Conservation (phyloP, 2,113 vertebrate genomes). For the Pteropus alecto region DNA sequence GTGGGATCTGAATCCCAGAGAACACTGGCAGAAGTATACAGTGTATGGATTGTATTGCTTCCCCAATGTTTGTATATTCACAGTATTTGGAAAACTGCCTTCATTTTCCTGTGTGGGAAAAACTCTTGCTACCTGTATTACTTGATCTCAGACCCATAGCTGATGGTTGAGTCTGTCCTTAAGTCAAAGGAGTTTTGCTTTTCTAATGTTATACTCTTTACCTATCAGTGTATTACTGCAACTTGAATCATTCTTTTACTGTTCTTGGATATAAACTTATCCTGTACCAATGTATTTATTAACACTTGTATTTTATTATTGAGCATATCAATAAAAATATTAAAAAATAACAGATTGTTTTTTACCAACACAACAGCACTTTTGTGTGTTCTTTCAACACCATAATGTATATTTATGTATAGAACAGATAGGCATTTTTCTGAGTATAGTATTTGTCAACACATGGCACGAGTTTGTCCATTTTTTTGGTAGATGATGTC, state of each 20-base stretch:
- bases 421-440: constrained; percentile 52
- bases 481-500: constrained; percentile 65
- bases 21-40: constrained; percentile 77
- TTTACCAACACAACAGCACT: constrained; percentile 81
- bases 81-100: constrained; percentile 86
- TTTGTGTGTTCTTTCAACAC: constrained; percentile 82
- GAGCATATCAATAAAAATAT: constrained; percentile 86
- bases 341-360: constrained; percentile 83
- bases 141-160: constrained; percentile 85
- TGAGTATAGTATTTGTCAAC: constrained; percentile 15
- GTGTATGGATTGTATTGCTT: constrained; percentile 80
- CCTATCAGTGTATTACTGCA: constrained; percentile 83
- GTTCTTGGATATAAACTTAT: constrained; percentile 81
- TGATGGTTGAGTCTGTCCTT: constrained; percentile 84
- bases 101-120: constrained; percentile 85
- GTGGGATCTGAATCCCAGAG: constrained; percentile 76
- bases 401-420: constrained; percentile 16
- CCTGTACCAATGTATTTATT: constrained; percentile 87
- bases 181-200: constrained; percentile 82
- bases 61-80: constrained; percentile 82
- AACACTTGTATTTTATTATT: constrained; percentile 87
- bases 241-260: constrained; percentile 82
- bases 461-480: constrained; percentile 47
- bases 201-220: constrained; percentile 82
- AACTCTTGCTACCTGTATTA: constrained; percentile 85